These are phyloP conservation scores for Calidris pugnax DNA, from an alignment of 2,113 vertebrate genomes.

Conservation along the genomic window DNA sequence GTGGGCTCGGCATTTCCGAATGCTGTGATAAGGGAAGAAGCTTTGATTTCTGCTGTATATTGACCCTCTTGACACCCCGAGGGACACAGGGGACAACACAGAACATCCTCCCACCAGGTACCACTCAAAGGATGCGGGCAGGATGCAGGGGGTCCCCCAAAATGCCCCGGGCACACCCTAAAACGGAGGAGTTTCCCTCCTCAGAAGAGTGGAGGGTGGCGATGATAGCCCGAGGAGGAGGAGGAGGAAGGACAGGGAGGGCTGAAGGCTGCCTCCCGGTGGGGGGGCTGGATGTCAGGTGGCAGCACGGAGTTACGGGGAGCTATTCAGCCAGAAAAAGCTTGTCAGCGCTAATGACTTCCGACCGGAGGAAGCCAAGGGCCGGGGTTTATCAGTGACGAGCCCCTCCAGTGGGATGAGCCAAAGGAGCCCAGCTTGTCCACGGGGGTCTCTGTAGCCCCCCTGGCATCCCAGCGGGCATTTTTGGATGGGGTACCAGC, in stretches of 20 bases:
- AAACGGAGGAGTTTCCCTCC: background rate
- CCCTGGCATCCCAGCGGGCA: accelerated
- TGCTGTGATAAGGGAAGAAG: accelerated
- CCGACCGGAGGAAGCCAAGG: conserved; percentile 42
- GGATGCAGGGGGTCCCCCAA: background rate
- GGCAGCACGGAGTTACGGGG: background rate
- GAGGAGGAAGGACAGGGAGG: background rate
- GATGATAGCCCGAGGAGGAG: background rate
- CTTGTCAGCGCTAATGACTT: conserved; percentile 57
- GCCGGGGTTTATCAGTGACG: background rate
- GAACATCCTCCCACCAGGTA: background rate
- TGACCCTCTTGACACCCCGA: background rate
- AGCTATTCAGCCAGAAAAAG: conserved; percentile 53
- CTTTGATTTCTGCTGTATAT: background rate
- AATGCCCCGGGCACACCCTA: background rate
- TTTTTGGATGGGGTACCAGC: background rate
- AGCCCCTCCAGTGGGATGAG: background rate
- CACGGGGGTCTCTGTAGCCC: accelerated
- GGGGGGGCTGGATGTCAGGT: background rate
- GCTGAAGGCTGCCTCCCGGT: background rate
- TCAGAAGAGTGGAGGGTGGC: accelerated
- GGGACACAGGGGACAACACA: accelerated
- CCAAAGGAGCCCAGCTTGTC: background rate
- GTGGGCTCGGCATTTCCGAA: background rate
- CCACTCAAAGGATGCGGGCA: background rate